phyloP scores from a whole-genome alignment of 2,888 invertebrate species.

The Nymphalis c-album region DNA sequence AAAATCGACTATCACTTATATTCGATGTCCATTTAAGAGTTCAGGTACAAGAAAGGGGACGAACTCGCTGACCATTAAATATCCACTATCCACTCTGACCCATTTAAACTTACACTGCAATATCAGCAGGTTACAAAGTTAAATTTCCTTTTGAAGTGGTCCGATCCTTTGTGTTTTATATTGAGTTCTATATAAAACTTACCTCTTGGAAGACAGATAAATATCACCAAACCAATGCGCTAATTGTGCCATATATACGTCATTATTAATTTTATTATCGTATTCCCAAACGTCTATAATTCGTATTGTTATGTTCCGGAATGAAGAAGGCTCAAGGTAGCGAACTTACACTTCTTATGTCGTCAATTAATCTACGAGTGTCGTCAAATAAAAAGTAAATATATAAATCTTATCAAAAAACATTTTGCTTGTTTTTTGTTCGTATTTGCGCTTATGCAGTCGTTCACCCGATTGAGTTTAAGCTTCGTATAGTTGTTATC shows the following conservation, averaged over 20 bases:
- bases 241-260: background rate
- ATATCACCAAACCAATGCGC: background rate
- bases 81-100: conserved; percentile 33
- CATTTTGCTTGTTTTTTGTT: no score
- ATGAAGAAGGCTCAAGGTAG: no score
- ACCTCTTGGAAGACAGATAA: background rate
- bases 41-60: conserved; percentile 31
- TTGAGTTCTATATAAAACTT: background rate
- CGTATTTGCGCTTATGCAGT: no score
- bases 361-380: no score
- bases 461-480: no score
- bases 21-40: conserved; percentile 14
- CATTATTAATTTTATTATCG: no score
- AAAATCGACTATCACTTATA: conserved; percentile 10
- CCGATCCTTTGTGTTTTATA: conserved; percentile 8
- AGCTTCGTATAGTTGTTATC: no score
- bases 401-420: no score
- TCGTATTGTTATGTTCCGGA: no score
- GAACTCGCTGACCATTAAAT: conserved; percentile 33
- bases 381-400: no score
- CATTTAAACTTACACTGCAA: conserved; percentile 30
- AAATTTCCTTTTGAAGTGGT: conserved; percentile 22
- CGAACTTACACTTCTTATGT: no score
- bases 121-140: conserved; percentile 32
- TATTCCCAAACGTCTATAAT: no score